Base-by-base conservation (phyloP, 2,113 vertebrate genomes). In the Gavia stellata region DNA sequence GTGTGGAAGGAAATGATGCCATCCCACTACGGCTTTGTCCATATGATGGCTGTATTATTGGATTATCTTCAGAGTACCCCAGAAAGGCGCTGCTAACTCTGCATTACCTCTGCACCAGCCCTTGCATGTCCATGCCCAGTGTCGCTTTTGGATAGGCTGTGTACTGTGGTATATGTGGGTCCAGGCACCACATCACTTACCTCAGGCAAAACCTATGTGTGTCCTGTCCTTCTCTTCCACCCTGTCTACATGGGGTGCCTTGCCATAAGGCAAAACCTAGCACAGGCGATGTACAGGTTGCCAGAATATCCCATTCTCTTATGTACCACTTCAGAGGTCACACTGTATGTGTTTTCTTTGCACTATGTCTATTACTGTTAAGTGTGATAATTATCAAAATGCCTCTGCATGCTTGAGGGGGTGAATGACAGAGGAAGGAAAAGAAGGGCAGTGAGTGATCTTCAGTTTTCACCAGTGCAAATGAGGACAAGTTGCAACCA, bases 201-300 rank as follows among this genome's bases (percentile, higher is more conserved):
- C 19, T 34, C 24, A 58, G 12, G 18, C 24, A 56, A 90, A 72
- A 68, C 6, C 5, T 4, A 4, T 0, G 0, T 2, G 0, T 55
- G 38, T 49, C 29, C 31, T 29, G 44, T 75, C 34, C 44, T 83
- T 84, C 36, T 38, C 9, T 62, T 74, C 47, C 18, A 42, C 6
- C 6, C 11, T 25, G 70, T 55, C 29, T 55, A 5, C 2, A 1
- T 3, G 2, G 0, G 3, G 15, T 67, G 6, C 9, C 40, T 63
- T 73, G 6, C 44, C 19, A 12, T 34, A 20, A n/a, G 6, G 7
- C 29, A 74, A 62, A 83, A 25, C 12, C 12, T 74, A 65, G 28
- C 17, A 29, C 3, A n/a, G 34, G 4, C 1, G 2, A 9, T 6
- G 8, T 20, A 23, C 26, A 7, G 10, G 7, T 63, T 65, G 9